A percentile compares a stretch with the other conserved stretches of the same genome.
Conservation (phyloP, 2,888 invertebrate species). For the Papilio demoleus region DNA sequence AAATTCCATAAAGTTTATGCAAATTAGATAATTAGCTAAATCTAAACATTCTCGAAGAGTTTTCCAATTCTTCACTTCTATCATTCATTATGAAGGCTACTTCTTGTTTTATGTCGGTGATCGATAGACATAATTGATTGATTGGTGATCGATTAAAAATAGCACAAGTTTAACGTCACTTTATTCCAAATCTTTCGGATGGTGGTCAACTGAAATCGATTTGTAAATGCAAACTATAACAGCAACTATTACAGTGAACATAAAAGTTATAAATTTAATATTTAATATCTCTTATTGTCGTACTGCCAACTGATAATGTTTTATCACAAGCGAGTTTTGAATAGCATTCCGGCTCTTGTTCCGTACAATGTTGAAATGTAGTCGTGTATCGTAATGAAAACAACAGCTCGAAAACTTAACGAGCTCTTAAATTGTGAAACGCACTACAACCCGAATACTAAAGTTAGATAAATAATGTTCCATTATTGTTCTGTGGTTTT, state of each 20-base stretch:
- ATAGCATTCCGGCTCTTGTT: slow-evolving; percentile 13
- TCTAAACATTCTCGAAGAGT: not conserved
- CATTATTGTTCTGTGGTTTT: slow-evolving; percentile 5
- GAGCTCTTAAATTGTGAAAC: slow-evolving; percentile 36
- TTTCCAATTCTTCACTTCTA: too few species aligned
- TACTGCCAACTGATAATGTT: slow-evolving; percentile 4
- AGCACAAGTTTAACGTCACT: too few species aligned
- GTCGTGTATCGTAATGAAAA: slow-evolving; percentile 29
- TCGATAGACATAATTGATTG: too few species aligned
- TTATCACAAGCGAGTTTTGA: slow-evolving; percentile 12
- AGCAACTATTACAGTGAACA: not conserved
- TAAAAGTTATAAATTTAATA: not conserved
- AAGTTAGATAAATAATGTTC: slow-evolving; percentile 29
- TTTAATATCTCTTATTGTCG: not conserved
- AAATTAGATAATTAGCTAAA: not conserved
- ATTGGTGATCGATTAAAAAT: too few species aligned
- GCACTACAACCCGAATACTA: slow-evolving; percentile 1
- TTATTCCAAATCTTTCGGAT: too few species aligned
- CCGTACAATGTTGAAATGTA: slow-evolving; percentile 19
- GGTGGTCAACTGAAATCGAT: too few species aligned
- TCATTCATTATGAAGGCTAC: too few species aligned
- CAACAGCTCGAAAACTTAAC: slow-evolving; percentile 23
- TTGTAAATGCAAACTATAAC: too few species aligned
- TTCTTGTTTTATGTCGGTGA: too few species aligned
- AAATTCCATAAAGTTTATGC: not conserved